Conservation (phyloP, 2,797 vertebrate species). For the Melanotaenia trifasciata region DNA sequence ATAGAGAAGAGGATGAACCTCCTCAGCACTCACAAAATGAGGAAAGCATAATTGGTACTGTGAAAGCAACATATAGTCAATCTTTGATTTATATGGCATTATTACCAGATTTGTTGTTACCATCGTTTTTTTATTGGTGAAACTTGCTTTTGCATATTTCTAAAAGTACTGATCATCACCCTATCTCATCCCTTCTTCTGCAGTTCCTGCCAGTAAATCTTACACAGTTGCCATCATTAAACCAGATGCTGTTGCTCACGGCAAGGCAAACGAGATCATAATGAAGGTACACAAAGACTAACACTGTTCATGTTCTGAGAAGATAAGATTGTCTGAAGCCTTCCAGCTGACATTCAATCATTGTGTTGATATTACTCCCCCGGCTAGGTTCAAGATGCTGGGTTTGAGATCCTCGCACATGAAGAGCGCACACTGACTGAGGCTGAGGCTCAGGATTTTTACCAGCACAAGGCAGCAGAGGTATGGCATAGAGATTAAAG, state of each 20-base stretch:
- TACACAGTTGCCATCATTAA: constrained; percentile 91
- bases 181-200: constrained; percentile 32
- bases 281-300: constrained; percentile 84
- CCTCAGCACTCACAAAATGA: constrained; percentile 61
- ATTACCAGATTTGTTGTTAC: constrained; percentile 2
- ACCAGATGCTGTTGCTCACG: constrained; percentile 89
- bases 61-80: constrained; percentile 14
- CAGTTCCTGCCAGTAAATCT: constrained; percentile 82
- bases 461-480: constrained; percentile 85
- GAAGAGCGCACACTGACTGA: constrained; percentile 85
- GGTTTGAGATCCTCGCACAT: constrained; percentile 87
- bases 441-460: constrained; percentile 84
- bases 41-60: constrained; percentile 80
- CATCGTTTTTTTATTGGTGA: constrained; percentile 10
- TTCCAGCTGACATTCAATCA: constrained; percentile 48
- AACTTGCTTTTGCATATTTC: constrained; percentile 21
- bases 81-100: background rate
- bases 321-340: constrained; percentile 34
- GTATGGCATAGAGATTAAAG: constrained; percentile 56
- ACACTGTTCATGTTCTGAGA: constrained; percentile 33
- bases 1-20: constrained; percentile 67
- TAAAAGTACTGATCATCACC: constrained; percentile 23
- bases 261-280: constrained; percentile 88
- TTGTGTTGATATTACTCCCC: constrained; percentile 35
- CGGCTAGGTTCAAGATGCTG: constrained; percentile 88